Conservation (phyloP, 2,888 invertebrate genomes). For the Noctua janthe region DNA sequence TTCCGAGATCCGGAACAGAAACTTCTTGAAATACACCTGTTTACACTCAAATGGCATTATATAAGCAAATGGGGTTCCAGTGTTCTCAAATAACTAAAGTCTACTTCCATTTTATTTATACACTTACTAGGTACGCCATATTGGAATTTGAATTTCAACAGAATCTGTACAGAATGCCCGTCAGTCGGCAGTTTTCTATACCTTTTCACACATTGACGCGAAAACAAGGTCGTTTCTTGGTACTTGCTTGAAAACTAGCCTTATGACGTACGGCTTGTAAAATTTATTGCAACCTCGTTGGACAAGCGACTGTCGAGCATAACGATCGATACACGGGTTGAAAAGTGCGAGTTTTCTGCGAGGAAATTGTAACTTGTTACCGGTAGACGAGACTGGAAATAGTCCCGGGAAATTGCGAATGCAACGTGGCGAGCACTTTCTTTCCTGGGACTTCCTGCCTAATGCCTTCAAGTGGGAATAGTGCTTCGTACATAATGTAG, state of each 20-base stretch:
- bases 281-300: constrained; percentile 42
- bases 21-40: constrained; percentile 31
- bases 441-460: constrained; percentile 10
- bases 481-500: background rate
- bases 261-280: constrained; percentile 15
- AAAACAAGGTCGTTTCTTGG: constrained; percentile 69
- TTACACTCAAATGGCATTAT: constrained; percentile 47
- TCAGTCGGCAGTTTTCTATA: constrained; percentile 72
- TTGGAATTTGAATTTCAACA: constrained; percentile 64
- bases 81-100: constrained; percentile 48
- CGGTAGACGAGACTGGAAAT: constrained; percentile 25
- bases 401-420: constrained; percentile 39
- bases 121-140: constrained; percentile 48
- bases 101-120: constrained; percentile 59
- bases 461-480: background rate
- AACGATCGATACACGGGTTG: constrained; percentile 41
- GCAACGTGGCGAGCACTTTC: constrained; percentile 24
- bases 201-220: constrained; percentile 72
- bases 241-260: constrained; percentile 19
- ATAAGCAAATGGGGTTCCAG: constrained; percentile 52
- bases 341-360: constrained; percentile 32
- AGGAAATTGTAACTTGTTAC: constrained; percentile 50
- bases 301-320: constrained; percentile 24
- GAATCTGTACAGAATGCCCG: constrained; percentile 35
- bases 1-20: constrained; percentile 42